Conservation (phyloP, 2,888 invertebrate genomes). For the Polylopha cassiicola region DNA sequence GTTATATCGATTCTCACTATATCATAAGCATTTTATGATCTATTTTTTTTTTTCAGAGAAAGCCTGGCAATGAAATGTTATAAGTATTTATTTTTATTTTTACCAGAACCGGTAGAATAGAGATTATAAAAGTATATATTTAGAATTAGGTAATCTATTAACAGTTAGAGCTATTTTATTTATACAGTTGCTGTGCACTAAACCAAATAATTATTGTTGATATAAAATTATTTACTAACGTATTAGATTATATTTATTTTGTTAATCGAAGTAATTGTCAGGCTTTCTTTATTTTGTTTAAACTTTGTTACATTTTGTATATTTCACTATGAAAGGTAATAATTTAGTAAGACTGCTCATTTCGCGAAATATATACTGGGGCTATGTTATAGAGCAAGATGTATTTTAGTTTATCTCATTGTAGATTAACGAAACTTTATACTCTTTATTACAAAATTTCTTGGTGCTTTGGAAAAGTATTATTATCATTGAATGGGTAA, state of each 20-base stretch:
- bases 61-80: constrained; percentile 51
- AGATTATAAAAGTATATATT: constrained; percentile 26
- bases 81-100: constrained; percentile 28
- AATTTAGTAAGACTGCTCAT: constrained; percentile 27
- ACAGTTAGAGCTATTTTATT: constrained; percentile 28
- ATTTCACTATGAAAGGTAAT: constrained; percentile 29
- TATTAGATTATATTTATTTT: constrained; percentile 28
- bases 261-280: constrained; percentile 42
- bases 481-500: constrained; percentile 53
- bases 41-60: constrained; percentile 47
- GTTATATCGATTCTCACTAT: constrained; percentile 67
- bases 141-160: constrained; percentile 28
- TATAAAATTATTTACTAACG: constrained; percentile 29
- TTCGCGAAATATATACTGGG: constrained; percentile 4
- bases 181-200: constrained; percentile 56
- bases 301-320: constrained; percentile 28
- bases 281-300: constrained; percentile 52
- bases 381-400: constrained; percentile 6
- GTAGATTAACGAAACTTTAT: constrained; percentile 9
- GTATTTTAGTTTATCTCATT: constrained; percentile 1
- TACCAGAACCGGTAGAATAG: constrained; percentile 25
- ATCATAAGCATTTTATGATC: constrained; percentile 59
- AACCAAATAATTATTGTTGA: constrained; percentile 63
- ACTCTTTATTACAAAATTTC: constrained; percentile 22
- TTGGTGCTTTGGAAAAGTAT: constrained; percentile 60